phyloP scores from a whole-genome alignment of 37 sponge, comb jelly and placozoan genomes.

The Amphimedon queenslandica region DNA sequence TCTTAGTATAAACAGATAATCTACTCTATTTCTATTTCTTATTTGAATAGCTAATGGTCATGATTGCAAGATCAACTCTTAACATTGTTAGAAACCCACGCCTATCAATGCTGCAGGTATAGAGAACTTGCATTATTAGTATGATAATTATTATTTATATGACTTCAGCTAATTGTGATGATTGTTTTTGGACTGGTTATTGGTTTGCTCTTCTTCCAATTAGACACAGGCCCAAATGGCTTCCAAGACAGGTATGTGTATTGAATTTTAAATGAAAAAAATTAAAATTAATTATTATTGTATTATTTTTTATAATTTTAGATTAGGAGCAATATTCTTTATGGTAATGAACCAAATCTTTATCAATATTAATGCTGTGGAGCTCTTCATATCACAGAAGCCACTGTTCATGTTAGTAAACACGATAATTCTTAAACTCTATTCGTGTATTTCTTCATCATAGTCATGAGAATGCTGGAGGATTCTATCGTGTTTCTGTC shows the following conservation, averaged over 20 bases:
- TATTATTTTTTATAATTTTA: neutral
- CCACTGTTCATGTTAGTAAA: slow-evolving; percentile 64
- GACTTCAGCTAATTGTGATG: slow-evolving; percentile 38
- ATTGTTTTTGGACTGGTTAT: slow-evolving; percentile 48
- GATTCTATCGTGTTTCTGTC: slow-evolving; percentile 79
- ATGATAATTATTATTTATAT: neutral
- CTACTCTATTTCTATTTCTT: neutral
- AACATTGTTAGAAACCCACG: slow-evolving; percentile 14
- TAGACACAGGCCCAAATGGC: slow-evolving; percentile 7
- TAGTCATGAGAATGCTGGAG: slow-evolving; percentile 83
- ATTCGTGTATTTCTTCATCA: neutral
- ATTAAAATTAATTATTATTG: neutral
- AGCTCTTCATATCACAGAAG: slow-evolving; percentile 66
- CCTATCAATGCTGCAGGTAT: slow-evolving; percentile 12
- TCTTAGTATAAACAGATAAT: neutral
- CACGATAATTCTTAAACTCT: neutral
- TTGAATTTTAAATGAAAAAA: neutral
- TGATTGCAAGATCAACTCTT: neutral
- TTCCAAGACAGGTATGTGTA: neutral
- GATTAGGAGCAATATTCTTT: slow-evolving; percentile 82
- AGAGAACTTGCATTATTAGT: neutral
- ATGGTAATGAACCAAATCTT: slow-evolving; percentile 73
- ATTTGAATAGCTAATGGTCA: neutral
- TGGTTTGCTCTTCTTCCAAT: slow-evolving; percentile 53
- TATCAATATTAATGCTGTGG: slow-evolving; percentile 67